Evolutionary conservation across 2,888 invertebrate genomes (phyloP).

Genomic region (Andrena praecox): DNA sequence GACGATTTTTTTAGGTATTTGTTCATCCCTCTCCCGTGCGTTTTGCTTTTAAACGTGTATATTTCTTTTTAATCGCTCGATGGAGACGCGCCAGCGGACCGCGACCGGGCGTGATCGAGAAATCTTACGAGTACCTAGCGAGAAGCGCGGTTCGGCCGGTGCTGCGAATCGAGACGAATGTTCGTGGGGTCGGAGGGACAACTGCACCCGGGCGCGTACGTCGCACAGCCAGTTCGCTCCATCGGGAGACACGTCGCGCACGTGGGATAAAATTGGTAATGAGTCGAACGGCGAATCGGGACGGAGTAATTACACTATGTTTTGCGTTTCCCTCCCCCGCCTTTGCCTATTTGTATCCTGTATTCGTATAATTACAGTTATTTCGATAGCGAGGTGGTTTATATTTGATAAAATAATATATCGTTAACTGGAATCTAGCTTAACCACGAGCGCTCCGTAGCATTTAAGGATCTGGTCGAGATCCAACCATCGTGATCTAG

Average conservation of each 20-base stretch:
- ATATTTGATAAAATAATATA: constrained; percentile 75
- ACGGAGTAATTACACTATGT: constrained; percentile 55
- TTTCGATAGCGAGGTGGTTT: constrained; percentile 69
- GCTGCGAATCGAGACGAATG: background rate
- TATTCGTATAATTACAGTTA: constrained; percentile 62
- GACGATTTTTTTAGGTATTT: background rate
- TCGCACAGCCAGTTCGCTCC: constrained; percentile 12
- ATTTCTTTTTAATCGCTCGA: background rate
- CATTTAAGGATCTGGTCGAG: constrained; percentile 81
- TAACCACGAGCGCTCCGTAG: constrained; percentile 76
- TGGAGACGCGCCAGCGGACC: background rate
- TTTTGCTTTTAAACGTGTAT: constrained; percentile 13
- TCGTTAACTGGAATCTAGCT: constrained; percentile 71
- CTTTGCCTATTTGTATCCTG: constrained; percentile 68
- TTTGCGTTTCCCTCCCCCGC: constrained; percentile 52
- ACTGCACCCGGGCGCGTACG: background rate
- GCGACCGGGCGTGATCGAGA: background rate
- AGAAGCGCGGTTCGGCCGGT: no score
- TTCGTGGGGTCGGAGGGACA: background rate
- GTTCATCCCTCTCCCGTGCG: background rate
- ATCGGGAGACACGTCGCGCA: background rate
- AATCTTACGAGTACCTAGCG: background rate
- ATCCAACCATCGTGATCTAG: constrained; percentile 83
- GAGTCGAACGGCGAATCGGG: constrained; percentile 49
- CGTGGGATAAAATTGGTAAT: constrained; percentile 1